Evolutionary conservation across 23 tunicate species (phyloP).

Genomic region (Botrylloides violaceus): DNA sequence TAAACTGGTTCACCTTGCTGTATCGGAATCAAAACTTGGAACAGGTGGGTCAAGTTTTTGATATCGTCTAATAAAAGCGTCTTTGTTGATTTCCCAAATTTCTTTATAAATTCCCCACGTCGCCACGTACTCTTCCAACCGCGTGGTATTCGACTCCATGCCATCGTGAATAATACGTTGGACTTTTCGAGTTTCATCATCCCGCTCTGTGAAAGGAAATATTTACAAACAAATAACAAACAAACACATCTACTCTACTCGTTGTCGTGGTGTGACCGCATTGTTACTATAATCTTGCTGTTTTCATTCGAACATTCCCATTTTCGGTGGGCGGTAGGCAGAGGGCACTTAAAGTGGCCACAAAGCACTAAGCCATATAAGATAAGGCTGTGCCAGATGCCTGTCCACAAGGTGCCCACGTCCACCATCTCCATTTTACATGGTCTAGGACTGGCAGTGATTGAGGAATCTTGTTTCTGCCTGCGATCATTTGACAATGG

Average conservation of each 20-base stretch:
- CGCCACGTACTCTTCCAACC: conserved; percentile 55
- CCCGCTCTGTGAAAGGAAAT: conserved; percentile 54
- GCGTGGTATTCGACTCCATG: conserved; percentile 61
- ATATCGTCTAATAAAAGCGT: conserved; percentile 87
- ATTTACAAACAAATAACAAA: too few relatives aligned
- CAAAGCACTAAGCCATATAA: too few relatives aligned
- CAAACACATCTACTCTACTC: too few relatives aligned
- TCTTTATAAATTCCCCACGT: conserved; percentile 96
- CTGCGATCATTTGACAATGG: too few relatives aligned
- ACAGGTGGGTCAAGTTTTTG: conserved; percentile 75
- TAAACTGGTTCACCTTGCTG: conserved; percentile 67
- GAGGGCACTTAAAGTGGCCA: background rate
- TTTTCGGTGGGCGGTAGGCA: background rate
- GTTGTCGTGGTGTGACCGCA: too few relatives aligned
- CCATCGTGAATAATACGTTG: conserved; percentile 82
- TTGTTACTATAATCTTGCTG: too few relatives aligned
- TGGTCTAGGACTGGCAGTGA: too few relatives aligned
- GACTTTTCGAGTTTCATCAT: conserved; percentile 83
- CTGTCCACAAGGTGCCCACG: too few relatives aligned
- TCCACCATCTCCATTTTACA: too few relatives aligned
- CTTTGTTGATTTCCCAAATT: conserved; percentile 95
- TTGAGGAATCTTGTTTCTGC: too few relatives aligned
- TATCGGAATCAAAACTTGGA: conserved; percentile 87
- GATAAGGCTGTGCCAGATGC: too few relatives aligned
- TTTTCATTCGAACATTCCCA: background rate